Percentiles rank a stretch among this genome's conserved stretches.
These are phyloP conservation scores for Lepisosteus osseus DNA, from an alignment of 2,113 vertebrate genomes.

Conservation along the genomic window DNA sequence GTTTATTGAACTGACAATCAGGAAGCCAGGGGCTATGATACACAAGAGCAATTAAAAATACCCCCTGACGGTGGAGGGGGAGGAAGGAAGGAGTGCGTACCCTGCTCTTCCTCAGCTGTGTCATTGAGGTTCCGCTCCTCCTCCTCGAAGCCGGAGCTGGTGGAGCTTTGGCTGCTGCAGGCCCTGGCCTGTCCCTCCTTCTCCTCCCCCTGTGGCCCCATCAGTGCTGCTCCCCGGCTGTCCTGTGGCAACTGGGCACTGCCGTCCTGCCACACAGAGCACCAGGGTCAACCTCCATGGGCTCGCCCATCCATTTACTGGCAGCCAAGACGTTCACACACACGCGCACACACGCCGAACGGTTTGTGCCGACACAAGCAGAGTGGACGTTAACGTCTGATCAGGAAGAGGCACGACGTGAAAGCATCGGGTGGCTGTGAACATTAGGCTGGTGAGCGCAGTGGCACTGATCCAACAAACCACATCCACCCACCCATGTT, in stretches of 20 bases:
- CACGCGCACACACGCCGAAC: too few species aligned
- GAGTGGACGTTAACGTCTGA: too few species aligned
- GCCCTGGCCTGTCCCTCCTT: slow-evolving; percentile 56
- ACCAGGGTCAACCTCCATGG: neutral
- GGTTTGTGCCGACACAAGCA: too few species aligned
- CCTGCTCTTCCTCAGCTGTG: slow-evolving; percentile 67
- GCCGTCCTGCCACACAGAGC: slow-evolving; percentile 53
- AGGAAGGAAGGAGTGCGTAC: slow-evolving; percentile 72
- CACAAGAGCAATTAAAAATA: slow-evolving; percentile 64
- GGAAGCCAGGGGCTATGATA: slow-evolving; percentile 61
- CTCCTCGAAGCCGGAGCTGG: slow-evolving; percentile 70
- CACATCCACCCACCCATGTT: too few species aligned
- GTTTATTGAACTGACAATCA: slow-evolving; percentile 72
- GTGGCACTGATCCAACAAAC: too few species aligned
- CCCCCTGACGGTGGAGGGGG: slow-evolving; percentile 42
- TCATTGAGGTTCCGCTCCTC: slow-evolving; percentile 67
- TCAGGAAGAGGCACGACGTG: too few species aligned
- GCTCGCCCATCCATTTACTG: too few species aligned
- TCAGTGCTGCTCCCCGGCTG: slow-evolving; percentile 47
- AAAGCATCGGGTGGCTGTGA: too few species aligned
- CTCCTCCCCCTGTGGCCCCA: slow-evolving; percentile 36
- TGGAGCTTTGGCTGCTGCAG: slow-evolving; percentile 62
- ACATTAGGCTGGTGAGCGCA: too few species aligned
- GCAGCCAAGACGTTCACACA: too few species aligned
- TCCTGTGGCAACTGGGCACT: slow-evolving; percentile 43